Evolutionary conservation across 2,113 vertebrate species (phyloP), one percentile per base, ranked within the genome.

Genomic region (Apteryx owenii): DNA sequence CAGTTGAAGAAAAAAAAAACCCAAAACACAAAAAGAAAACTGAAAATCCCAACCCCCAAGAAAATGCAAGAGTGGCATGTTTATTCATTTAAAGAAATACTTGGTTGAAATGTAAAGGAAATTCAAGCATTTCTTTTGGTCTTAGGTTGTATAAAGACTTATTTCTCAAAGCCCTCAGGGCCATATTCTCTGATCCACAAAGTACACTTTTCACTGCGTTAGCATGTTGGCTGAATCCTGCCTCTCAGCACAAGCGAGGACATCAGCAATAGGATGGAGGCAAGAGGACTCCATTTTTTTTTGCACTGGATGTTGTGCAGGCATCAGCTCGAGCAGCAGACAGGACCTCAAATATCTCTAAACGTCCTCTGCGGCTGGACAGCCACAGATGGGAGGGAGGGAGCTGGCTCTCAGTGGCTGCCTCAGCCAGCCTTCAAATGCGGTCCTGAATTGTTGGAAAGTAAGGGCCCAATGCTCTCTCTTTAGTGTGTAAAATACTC

Each of bases 51-150:
- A 72, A 15, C 19, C 14, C 33, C 20, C 9, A 9, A 76, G 42
- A 66, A 77, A 36, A 82, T 20, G 25, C 62, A 69, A 23, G 65
- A 81, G 19, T 44, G 66, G 48, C 58, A 65, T 38, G 29, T 62
- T 93, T 77, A 46, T 70, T 95, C 66, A 75, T 78, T 91, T 79
- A 72, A 85, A 88, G 54, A 91, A 94, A 89, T 76, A 80, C 60
- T 62, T 62, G 36, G 20, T 42, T 85, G 58, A 95, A 96, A 95
- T 17, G 70, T 91, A 94, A 94, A 95, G 89, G 87, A 97, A 96
- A 90, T 92, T 70, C 1, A 1, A 85, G 62, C 50, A 70, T 89
- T 93, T 95, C 13, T 94, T 90, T n/a, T 77, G 66, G 86, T 91
- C 36, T 91, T 60, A 46, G 10, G 20, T 80, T 88, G 89, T 80